phyloP scores from a whole-genome alignment of 2,888 invertebrate species.

The Leptopilina myrica region DNA sequence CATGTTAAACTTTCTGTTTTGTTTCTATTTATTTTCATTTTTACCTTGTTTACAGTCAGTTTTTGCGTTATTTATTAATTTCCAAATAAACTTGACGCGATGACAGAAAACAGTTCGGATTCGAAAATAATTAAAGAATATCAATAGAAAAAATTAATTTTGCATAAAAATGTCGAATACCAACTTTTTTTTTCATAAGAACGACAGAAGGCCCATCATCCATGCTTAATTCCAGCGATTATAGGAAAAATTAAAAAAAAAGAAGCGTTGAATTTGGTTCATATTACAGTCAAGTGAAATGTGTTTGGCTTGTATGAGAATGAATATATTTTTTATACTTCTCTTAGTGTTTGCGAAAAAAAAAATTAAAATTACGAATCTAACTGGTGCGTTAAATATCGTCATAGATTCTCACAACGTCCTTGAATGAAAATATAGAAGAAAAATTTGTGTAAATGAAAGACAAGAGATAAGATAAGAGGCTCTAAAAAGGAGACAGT shows the following conservation, averaged over 20 bases:
- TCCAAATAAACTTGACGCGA: too few species aligned
- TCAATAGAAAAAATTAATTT: too few species aligned
- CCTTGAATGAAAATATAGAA: conserved; percentile 58
- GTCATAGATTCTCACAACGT: conserved; percentile 57
- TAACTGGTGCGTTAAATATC: conserved; percentile 26
- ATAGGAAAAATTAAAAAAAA: conserved; percentile 40
- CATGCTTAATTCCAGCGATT: conserved; percentile 49
- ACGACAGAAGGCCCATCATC: conserved; percentile 56
- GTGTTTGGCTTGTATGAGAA: conserved; percentile 60
- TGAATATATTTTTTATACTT: conserved; percentile 73
- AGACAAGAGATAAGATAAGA: conserved; percentile 56
- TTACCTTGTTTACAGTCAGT: too few species aligned
- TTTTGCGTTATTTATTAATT: too few species aligned
- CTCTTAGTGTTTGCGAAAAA: conserved; percentile 55
- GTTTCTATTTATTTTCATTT: too few species aligned
- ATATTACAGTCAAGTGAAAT: conserved; percentile 47
- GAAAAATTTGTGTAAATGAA: conserved; percentile 56
- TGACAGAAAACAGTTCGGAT: too few species aligned
- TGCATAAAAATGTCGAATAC: too few species aligned
- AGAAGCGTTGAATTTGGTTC: conserved; percentile 54
- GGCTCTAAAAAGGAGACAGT: conserved; percentile 59
- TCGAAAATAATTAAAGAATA: too few species aligned
- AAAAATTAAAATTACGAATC: conserved; percentile 49
- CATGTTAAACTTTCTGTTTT: too few species aligned
- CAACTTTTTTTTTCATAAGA: too few species aligned